Percentiles rank a stretch among this genome's conserved stretches.
Evolutionary conservation across 2,888 invertebrate genomes (phyloP).

Genomic region (Caenorhabditis sinica): DNA sequence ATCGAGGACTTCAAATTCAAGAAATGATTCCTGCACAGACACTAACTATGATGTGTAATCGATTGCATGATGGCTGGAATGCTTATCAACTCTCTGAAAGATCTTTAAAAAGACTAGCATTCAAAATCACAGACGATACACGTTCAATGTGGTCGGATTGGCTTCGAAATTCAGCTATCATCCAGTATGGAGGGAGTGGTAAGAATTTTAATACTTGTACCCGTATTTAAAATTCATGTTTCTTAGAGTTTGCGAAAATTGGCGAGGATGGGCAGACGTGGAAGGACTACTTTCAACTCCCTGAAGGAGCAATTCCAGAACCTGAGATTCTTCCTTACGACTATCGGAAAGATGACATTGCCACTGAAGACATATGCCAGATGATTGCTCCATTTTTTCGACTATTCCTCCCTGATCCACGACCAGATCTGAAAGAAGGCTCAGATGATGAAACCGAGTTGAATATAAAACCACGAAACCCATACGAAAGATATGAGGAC

Average conservation of each 20-base stretch:
- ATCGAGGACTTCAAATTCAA: conserved; percentile 52
- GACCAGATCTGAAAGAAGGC: conserved; percentile 19
- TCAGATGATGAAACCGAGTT: conserved; percentile 7
- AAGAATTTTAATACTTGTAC: not conserved
- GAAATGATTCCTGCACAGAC: conserved; percentile 64
- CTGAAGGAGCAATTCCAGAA: conserved; percentile 20
- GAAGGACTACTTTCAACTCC: conserved; percentile 11
- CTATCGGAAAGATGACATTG: conserved; percentile 1
- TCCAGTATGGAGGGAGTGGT: conserved; percentile 45
- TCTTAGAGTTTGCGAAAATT: conserved; percentile 28
- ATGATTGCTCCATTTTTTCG: conserved; percentile 60
- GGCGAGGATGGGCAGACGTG: not conserved
- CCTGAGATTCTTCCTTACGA: conserved; percentile 34
- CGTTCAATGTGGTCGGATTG: conserved; percentile 41
- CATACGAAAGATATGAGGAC: conserved; percentile 1
- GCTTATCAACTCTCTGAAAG: conserved; percentile 40
- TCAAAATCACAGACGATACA: conserved; percentile 24
- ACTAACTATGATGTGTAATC: conserved; percentile 41
- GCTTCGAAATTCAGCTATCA: conserved; percentile 37
- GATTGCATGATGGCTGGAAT: conserved; percentile 59
- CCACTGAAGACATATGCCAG: conserved; percentile 34
- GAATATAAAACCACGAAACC: no score
- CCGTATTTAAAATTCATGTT: not conserved
- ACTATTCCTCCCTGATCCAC: conserved; percentile 52
- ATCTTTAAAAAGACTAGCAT: conserved; percentile 21